Base-by-base conservation (phyloP, 2,113 vertebrate species). In the Falco punctatus region DNA sequence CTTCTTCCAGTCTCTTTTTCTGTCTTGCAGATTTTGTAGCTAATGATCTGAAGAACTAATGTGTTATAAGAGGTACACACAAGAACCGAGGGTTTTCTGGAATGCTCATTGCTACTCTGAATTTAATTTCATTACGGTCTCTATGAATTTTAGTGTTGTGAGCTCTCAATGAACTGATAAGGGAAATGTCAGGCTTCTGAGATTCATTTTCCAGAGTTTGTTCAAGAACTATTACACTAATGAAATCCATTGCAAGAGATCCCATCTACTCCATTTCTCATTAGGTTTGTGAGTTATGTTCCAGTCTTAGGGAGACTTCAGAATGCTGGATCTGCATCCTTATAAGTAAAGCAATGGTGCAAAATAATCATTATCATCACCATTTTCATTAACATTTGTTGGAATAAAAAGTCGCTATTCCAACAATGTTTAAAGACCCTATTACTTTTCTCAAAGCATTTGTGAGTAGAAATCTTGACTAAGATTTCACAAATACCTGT, bases 351-450 rank as follows among this genome's bases (percentile, higher is more conserved):
- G 13, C 40, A 72, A 57, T 3, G 7, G 22, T 59, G 27, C 35
- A 48, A 81, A 90, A 75, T 65, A 66, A 67, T 51, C 5, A 46
- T 81, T 21, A 33, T 70, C 8, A 6, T 57, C 38, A n/a, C 22
- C 11, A 57, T 83, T 80, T 94, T 54, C 46, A 28, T 90, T 85
- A 83, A n/a, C 28, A 33, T 33, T 65, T 71, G 3, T 54, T 85
- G 72, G 42, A 90, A 88, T 90, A 78, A 95, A 86, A 88, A 49
- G 11, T 80, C 35, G 33, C 22, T 35, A 22, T 92, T 96, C 90
- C 67, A 61, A 65, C 32, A 42, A 19, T 33, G 5, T 72, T 86
- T 85, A 70, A 67, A 77, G 64, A 18, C 33, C 18, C 35, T 52
- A 23, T 88, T 62, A 44, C 59, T 88, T 71, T 90, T 35, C 22